Percentiles rank a stretch among this genome's conserved stretches.
Conservation (phyloP, 2,797 vertebrate genomes). For the Bryconaethiops microstoma region DNA sequence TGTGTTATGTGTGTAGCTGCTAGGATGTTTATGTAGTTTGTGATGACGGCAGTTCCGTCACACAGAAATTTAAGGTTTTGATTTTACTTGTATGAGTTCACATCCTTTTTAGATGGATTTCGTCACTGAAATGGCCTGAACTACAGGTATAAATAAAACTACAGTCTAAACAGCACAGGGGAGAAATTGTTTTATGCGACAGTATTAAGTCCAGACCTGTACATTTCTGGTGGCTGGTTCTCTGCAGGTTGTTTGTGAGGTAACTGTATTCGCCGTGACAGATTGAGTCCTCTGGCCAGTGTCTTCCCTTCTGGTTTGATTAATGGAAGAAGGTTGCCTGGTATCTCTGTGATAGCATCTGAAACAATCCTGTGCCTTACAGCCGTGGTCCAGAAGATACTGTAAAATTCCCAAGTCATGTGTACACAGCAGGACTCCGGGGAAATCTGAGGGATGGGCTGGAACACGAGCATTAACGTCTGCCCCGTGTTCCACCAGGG, state of each 20-base stretch:
- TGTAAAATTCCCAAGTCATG: conserved; percentile 86
- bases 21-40: too few species aligned
- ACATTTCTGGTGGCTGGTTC: conserved; percentile 52
- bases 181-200: background rate
- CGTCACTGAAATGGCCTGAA: background rate
- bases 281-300: conserved; percentile 13
- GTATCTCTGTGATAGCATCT: conserved; percentile 79
- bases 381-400: conserved; percentile 88
- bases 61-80: too few species aligned
- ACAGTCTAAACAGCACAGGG: background rate
- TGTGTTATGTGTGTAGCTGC: too few species aligned
- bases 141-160: background rate
- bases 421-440: conserved; percentile 87
- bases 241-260: conserved; percentile 60
- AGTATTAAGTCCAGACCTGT: conserved; percentile 59
- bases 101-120: background rate
- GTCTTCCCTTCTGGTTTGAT: conserved; percentile 32
- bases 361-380: conserved; percentile 86
- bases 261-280: conserved; percentile 43
- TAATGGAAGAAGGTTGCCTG: conserved; percentile 76
- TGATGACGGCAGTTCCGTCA: too few species aligned
- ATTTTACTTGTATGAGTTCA: background rate
- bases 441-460: conserved; percentile 85
- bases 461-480: conserved; percentile 81
- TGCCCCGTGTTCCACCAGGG: conserved; percentile 90